Conservation (phyloP, 2,113 vertebrate genomes). For the Psophia crepitans region DNA sequence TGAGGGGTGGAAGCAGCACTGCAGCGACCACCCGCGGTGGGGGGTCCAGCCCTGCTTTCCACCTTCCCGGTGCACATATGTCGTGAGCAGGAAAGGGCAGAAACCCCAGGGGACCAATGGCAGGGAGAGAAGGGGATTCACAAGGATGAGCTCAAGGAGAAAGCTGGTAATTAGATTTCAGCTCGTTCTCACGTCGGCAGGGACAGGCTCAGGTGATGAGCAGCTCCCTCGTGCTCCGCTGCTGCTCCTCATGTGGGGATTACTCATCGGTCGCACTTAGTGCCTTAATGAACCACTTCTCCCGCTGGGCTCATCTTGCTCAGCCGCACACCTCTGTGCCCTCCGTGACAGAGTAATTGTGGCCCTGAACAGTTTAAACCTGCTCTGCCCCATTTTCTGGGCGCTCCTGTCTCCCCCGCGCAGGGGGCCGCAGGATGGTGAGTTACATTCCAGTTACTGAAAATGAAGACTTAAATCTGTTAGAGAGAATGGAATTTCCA, state of each 20-base stretch:
- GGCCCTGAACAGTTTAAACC: not conserved
- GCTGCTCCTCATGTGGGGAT: not conserved
- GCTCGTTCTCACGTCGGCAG: not conserved
- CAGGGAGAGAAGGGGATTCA: not conserved
- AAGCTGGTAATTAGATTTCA: not conserved
- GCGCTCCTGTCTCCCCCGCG: not conserved
- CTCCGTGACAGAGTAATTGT: not conserved
- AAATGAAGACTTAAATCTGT: not conserved
- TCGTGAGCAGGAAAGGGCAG: not conserved
- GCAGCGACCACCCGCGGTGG: fast-evolving
- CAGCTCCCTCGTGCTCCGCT: not conserved
- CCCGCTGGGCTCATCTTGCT: not conserved
- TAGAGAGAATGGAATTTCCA: not conserved
- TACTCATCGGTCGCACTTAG: not conserved
- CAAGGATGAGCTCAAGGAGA: not conserved
- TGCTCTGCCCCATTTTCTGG: fast-evolving
- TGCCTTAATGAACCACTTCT: not conserved
- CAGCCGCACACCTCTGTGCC: not conserved
- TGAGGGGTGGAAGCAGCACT: not conserved
- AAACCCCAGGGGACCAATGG: fast-evolving
- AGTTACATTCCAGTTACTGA: not conserved
- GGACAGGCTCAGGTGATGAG: not conserved
- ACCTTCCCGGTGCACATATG: fast-evolving
- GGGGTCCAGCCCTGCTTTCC: fast-evolving
- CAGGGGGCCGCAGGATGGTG: fast-evolving